These are phyloP conservation scores for Eonycteris spelaea DNA, from an alignment of 2,113 vertebrate genomes.

Conservation along the genomic window DNA sequence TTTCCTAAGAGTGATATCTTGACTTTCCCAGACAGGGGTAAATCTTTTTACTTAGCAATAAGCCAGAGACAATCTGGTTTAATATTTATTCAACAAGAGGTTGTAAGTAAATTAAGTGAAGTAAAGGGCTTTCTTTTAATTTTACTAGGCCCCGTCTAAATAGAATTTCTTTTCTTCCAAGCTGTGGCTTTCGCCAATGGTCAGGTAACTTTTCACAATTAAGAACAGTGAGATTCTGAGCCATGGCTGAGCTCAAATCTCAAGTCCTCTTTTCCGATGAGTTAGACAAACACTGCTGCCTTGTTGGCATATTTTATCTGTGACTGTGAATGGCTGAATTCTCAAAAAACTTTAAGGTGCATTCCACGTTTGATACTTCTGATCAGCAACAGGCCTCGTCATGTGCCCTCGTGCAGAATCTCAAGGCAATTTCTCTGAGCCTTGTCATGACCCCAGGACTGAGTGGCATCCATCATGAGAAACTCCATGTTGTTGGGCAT, in stretches of 20 bases:
- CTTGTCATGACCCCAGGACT: background rate
- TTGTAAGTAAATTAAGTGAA: background rate
- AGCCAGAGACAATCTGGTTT: background rate
- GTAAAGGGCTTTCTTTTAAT: background rate
- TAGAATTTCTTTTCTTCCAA: constrained; percentile 30
- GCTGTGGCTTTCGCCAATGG: background rate
- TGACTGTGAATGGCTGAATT: background rate
- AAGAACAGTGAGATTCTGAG: background rate
- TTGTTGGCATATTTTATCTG: background rate
- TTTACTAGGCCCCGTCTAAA: background rate
- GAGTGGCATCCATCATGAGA: background rate
- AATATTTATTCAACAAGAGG: background rate
- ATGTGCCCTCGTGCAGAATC: background rate
- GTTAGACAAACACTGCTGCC: background rate
- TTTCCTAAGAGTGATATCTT: background rate
- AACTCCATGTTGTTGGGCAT: background rate
- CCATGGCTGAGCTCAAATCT: background rate
- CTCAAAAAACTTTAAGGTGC: background rate
- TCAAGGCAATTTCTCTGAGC: background rate
- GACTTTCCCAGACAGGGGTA: background rate
- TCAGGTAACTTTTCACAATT: background rate
- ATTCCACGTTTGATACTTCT: background rate
- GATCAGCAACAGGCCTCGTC: background rate
- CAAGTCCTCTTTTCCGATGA: background rate
- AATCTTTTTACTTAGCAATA: background rate